Percentiles rank a stretch among this genome's conserved stretches.
Evolutionary conservation across 2,797 vertebrate genomes (phyloP).

Genomic region (Mormyrus hasselquistii): DNA sequence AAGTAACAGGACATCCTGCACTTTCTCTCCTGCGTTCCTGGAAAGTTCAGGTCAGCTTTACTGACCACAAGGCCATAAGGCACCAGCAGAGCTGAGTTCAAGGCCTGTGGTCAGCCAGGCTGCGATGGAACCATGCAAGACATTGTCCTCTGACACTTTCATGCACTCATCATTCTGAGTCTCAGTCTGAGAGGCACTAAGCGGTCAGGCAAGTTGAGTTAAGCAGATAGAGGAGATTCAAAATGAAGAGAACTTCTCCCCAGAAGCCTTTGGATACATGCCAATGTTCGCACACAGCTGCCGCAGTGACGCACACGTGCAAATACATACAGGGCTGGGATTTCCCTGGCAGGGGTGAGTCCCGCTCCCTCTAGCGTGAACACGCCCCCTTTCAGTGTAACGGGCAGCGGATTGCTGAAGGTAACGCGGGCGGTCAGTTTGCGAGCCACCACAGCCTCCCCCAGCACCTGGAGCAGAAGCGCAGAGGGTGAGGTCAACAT

Average conservation of each 20-base stretch:
- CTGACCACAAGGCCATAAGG: background rate
- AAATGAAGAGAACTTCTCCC: background rate
- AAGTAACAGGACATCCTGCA: background rate
- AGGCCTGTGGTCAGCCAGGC: background rate
- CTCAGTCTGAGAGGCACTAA: background rate
- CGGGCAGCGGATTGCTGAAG: slow-evolving; percentile 65
- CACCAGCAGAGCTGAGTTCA: background rate
- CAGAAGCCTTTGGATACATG: background rate
- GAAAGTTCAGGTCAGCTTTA: background rate
- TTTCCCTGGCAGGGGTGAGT: slow-evolving; percentile 47
- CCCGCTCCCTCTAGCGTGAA: slow-evolving; percentile 69
- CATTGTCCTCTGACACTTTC: background rate
- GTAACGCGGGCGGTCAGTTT: slow-evolving; percentile 47
- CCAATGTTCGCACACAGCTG: background rate
- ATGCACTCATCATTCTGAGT: background rate
- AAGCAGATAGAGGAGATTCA: background rate
- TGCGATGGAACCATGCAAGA: background rate
- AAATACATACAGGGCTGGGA: slow-evolving; percentile 54
- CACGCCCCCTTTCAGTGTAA: slow-evolving; percentile 53
- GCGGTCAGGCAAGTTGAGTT: background rate
- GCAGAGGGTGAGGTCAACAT: background rate
- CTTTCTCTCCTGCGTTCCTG: background rate
- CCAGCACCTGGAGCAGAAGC: slow-evolving; percentile 48
- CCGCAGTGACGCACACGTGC: too few species aligned
- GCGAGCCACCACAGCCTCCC: slow-evolving; percentile 39